Evolutionary conservation across 2,888 invertebrate species (phyloP).

Genomic region (Tetheella fluctuosa): DNA sequence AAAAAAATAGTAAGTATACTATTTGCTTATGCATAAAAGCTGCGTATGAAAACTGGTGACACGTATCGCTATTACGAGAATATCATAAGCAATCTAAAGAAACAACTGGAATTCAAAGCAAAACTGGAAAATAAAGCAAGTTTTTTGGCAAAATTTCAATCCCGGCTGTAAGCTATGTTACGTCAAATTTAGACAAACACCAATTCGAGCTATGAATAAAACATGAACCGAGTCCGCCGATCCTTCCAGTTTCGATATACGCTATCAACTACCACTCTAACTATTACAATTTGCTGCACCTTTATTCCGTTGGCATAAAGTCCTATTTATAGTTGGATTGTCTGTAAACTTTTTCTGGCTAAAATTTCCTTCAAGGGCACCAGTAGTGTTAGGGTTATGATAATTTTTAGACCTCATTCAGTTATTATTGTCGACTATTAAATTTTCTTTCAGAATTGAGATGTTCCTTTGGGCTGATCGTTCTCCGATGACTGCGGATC

Average conservation of each 20-base stretch:
- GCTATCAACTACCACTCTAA: conserved; percentile 28
- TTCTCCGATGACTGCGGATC: conserved; percentile 31
- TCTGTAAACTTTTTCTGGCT: conserved; percentile 12
- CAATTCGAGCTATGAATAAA: conserved; percentile 71
- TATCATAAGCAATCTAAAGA: conserved; percentile 3
- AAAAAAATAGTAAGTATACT: too few relatives aligned
- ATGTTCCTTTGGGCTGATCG: conserved; percentile 45
- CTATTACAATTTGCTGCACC: conserved; percentile 20
- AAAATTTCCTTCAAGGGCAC: conserved; percentile 49
- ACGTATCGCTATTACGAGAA: not conserved
- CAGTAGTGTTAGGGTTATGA: conserved; percentile 60
- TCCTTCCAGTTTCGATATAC: conserved; percentile 55
- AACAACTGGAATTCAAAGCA: conserved; percentile 26
- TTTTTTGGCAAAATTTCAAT: conserved; percentile 60
- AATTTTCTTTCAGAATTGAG: conserved; percentile 50
- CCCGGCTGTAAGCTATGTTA: conserved; percentile 57
- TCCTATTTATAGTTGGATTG: not conserved
- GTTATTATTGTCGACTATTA: conserved; percentile 61
- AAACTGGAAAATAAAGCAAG: conserved; percentile 40
- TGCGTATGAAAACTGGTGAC: not conserved
- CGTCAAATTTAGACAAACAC: conserved; percentile 78
- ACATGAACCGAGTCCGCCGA: conserved; percentile 56
- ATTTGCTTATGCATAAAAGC: too few relatives aligned
- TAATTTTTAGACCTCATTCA: conserved; percentile 61
- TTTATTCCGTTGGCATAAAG: conserved; percentile 30